These are phyloP conservation scores for Notodonta ziczac DNA, from an alignment of 2,888 invertebrate genomes.

Conservation along the genomic window DNA sequence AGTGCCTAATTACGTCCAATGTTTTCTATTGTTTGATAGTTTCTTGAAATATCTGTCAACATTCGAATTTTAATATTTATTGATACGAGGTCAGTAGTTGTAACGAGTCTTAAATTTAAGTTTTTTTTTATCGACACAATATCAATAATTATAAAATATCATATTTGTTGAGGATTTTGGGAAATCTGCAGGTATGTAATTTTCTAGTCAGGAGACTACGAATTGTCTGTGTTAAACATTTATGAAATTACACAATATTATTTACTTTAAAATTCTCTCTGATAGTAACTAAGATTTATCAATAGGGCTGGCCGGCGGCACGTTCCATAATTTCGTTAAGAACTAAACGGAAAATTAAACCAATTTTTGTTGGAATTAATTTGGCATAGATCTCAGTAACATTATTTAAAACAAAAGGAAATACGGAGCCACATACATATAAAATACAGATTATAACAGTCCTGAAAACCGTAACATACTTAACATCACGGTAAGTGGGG, in stretches of 20 bases:
- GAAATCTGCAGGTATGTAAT: conserved; percentile 65
- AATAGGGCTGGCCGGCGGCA: conserved; percentile 33
- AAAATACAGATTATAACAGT: conserved; percentile 5
- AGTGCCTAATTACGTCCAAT: conserved; percentile 78
- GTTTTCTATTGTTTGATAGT: conserved; percentile 74
- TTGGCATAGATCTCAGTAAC: background rate
- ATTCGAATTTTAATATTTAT: conserved; percentile 78
- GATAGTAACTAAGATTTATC: conserved; percentile 21
- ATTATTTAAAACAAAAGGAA: background rate
- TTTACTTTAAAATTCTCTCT: conserved; percentile 32
- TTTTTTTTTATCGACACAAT: conserved; percentile 55
- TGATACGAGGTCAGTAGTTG: conserved; percentile 79
- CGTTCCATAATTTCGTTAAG: background rate
- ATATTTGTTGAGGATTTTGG: conserved; percentile 62
- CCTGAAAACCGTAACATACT: conserved; percentile 9
- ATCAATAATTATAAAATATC: conserved; percentile 52
- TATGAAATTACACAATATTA: conserved; percentile 47
- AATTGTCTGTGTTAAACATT: conserved; percentile 70
- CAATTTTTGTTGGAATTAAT: background rate
- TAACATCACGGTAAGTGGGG: conserved; percentile 19
- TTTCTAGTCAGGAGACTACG: conserved; percentile 82
- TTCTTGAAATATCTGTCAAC: conserved; percentile 65
- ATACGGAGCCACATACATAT: background rate
- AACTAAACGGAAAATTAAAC: background rate
- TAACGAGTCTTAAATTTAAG: conserved; percentile 65